These are phyloP conservation scores for Sturmia bella DNA, from an alignment of 2,888 invertebrate species.

Conservation along the genomic window DNA sequence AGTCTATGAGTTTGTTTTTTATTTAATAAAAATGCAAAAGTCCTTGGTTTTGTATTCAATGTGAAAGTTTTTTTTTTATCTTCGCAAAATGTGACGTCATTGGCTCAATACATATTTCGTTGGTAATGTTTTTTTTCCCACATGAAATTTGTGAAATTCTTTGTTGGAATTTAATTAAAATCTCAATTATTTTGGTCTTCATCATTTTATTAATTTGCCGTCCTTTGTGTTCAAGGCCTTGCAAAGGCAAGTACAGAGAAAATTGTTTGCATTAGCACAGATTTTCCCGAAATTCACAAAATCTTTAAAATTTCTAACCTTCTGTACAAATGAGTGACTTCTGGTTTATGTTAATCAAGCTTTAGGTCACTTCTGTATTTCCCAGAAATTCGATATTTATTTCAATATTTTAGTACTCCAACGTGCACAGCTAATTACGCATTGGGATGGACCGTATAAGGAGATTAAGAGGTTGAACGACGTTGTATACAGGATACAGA, in stretches of 20 bases:
- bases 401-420: too few relatives aligned
- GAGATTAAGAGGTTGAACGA: too few relatives aligned
- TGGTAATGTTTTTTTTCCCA: not conserved
- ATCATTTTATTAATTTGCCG: conserved; percentile 4
- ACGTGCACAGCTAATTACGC: too few relatives aligned
- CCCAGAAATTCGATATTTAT: too few relatives aligned
- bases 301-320: too few relatives aligned
- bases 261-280: conserved; percentile 20
- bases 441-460: too few relatives aligned
- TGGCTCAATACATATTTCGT: conserved; percentile 12
- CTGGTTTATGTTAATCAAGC: too few relatives aligned
- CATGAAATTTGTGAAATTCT: conserved; percentile 52
- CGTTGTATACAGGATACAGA: too few relatives aligned
- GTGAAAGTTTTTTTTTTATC: conserved; percentile 26
- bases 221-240: conserved; percentile 24
- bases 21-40: conserved; percentile 7
- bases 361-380: too few relatives aligned
- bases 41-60: conserved; percentile 4
- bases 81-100: conserved; percentile 49
- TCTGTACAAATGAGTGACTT: too few relatives aligned
- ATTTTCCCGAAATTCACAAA: too few relatives aligned
- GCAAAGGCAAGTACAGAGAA: conserved; percentile 13
- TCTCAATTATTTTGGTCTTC: conserved; percentile 41
- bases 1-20: not conserved
- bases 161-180: conserved; percentile 63